Evolutionary conservation across 2,797 vertebrate species (phyloP), one percentile per base, ranked within the genome.

Genomic region (Microctenopoma lineatum): DNA sequence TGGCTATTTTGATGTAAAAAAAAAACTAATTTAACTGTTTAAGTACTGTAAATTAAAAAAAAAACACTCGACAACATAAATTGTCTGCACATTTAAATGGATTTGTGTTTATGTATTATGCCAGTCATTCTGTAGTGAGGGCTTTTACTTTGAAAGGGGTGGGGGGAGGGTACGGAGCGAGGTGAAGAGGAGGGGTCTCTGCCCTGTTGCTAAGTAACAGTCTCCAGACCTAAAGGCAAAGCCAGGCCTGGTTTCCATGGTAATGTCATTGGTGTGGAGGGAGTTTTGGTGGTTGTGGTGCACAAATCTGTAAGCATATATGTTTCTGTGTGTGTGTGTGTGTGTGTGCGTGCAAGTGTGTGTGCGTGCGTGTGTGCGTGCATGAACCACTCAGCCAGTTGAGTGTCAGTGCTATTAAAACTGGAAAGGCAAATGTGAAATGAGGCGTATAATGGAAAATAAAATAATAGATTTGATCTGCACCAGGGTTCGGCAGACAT

Each of bases 181-280:
- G 38, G 52, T 48, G 48, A 54, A 38, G 36, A 25, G 12, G 63
- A 53, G 59, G 65, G 80, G 71, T 73, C 54, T 88, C 56, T 83
- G 88, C 82, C 78, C 83, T 78, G 92, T 94, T 88, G 91, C 94
- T 94, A 93, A 91, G 93, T 89, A 93, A 94, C 94, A 79, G 89
- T 84, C 87, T 91, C 85, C 79, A 56, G 67, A 79, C 89, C 90
- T 86, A 86, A 92, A 93, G 87, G 88, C 90, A 87, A 92, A 92
- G 90, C 89, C 63, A 67, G 77, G 74, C 73, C 80, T 83, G 85
- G 90, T 94, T 76, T 85, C 92, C 91, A 93, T 92, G 91, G 90
- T 67, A 80, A 94, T 89, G 55, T 89, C 78, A 89, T 82, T 83
- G 77, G 85, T 88, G 83, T 88, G 77, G 59, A 81, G 79, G 74